Evolutionary conservation across 2,113 vertebrate species (phyloP).

Genomic region (Crotophaga sulcirostris): DNA sequence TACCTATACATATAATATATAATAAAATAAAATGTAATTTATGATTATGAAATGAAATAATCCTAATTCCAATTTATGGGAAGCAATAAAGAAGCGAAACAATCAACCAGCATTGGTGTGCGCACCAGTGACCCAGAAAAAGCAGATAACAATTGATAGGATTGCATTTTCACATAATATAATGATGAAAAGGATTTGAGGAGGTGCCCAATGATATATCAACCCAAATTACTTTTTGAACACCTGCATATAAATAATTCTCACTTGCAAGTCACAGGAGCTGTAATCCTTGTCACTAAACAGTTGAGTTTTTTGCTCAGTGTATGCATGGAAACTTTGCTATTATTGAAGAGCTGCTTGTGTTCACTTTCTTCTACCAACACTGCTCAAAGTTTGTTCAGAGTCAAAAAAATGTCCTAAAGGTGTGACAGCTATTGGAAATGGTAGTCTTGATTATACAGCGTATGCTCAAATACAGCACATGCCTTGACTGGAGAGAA

Average conservation of each 20-base stretch:
- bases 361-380: background rate
- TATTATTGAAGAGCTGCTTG: background rate
- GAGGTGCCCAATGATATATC: background rate
- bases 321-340: background rate
- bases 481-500: background rate
- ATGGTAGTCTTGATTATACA: background rate
- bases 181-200: background rate
- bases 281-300: background rate
- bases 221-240: background rate
- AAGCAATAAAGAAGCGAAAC: background rate
- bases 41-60: background rate
- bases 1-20: rapidly evolving
- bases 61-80: background rate
- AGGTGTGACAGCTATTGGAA: background rate
- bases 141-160: background rate
- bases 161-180: background rate
- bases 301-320: background rate
- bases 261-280: background rate
- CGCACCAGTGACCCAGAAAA: background rate
- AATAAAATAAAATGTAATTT: background rate
- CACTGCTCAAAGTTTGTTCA: background rate
- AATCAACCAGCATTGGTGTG: background rate
- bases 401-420: background rate
- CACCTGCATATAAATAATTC: background rate
- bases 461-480: background rate